Evolutionary conservation across 2,888 invertebrate genomes (phyloP), one percentile per base, ranked within the genome.

Genomic region (Teleiodes luculella): DNA sequence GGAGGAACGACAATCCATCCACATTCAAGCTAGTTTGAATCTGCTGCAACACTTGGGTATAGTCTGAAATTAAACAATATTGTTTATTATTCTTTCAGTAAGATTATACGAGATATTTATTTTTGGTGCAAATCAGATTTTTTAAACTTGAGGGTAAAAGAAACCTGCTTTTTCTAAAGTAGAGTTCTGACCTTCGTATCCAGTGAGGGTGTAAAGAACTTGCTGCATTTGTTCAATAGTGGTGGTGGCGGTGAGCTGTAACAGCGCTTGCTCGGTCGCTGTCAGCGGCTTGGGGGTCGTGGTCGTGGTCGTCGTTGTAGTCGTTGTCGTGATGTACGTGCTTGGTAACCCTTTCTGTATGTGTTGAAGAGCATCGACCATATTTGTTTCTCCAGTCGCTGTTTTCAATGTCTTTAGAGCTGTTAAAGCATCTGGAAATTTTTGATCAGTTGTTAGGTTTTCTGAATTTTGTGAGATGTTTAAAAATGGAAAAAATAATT

Each of bases 381-480:
- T 30, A 2, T 3, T 41, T 5, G 7, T 16, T 20, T 20, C 11
- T 2, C 41, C 41, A 10, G 41, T 41, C 16, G 20, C 41, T 18
- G 62, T 59, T 3, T 54, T 59, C n/a, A 78, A 14, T 14, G 61
- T 60, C 1, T 51, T 58, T 2, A 80, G 33, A 0, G 78, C 74
- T 0, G 24, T 24, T 6, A 24, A 24, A 6, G 24, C 24, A 6
- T 24, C 24, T 24, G 24, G 24, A 24, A 24, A n/a, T 8, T 31
- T 33, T 33, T 33, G 14, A 3, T 33, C 47, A 8, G 47, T 47
- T 14, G 33, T 33, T 30, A n/a, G n/a, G n/a, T n/a, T n/a, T n/a
- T n/a, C n/a, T n/a, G n/a, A n/a, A n/a, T n/a, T n/a, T n/a, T n/a
- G n/a, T n/a, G n/a, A n/a, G n/a, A n/a, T n/a, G n/a, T n/a, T n/a